Evolutionary conservation across 2,888 invertebrate species (phyloP).

Genomic region (Aphidoletes aphidimyza): DNA sequence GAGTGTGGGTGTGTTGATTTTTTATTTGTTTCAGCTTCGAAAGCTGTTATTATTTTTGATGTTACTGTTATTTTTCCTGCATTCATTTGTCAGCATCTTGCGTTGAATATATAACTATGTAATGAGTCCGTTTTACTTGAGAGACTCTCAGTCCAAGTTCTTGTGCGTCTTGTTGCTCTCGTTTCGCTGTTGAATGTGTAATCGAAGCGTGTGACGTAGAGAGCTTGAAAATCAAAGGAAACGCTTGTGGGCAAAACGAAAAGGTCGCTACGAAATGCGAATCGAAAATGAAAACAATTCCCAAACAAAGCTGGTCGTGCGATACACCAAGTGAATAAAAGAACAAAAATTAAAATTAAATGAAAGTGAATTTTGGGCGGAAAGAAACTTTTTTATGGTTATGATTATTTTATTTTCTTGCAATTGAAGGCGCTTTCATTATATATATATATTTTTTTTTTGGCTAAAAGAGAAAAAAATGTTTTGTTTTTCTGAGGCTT

Average conservation of each 20-base stretch:
- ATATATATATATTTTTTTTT: too few relatives aligned
- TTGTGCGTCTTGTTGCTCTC: too few relatives aligned
- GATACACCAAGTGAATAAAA: neutral
- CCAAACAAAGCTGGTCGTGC: neutral
- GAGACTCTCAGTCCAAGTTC: neutral
- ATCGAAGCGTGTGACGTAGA: neutral
- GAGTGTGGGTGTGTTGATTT: neutral
- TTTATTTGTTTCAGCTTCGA: slow-evolving; percentile 36
- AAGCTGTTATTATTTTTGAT: slow-evolving; percentile 51
- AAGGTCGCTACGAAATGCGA: neutral
- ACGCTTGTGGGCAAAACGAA: slow-evolving; percentile 10
- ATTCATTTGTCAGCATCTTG: slow-evolving; percentile 40
- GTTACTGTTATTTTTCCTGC: neutral
- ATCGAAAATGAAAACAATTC: neutral
- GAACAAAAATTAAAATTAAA: slow-evolving; percentile 26
- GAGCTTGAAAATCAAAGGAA: neutral
- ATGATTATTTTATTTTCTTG: slow-evolving; percentile 41
- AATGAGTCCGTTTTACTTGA: slow-evolving; percentile 8
- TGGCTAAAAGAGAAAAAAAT: neutral
- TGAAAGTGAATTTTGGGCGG: slow-evolving; percentile 18
- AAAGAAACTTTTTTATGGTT: slow-evolving; percentile 20
- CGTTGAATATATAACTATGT: neutral
- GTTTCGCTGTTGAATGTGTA: neutral
- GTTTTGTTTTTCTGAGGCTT: neutral
- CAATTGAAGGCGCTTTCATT: neutral